Evolutionary conservation across 2,797 vertebrate genomes (phyloP), one percentile per base, ranked within the genome.

Genomic region (Nyctalus aviator): DNA sequence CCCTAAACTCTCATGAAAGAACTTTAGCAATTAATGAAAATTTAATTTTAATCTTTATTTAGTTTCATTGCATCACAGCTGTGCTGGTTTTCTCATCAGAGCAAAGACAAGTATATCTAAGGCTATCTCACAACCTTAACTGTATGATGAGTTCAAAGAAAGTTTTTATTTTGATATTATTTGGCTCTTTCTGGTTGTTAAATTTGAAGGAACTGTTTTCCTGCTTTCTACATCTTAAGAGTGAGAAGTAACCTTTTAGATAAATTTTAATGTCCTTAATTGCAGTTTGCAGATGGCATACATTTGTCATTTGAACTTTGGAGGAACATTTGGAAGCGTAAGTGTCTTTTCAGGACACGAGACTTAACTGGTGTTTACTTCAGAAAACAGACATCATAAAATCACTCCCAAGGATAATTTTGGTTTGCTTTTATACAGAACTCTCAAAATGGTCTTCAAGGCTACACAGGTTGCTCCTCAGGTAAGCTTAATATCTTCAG

Each of bases 241-340:
- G 62, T 25, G 37, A 93, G 92, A 95, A 94, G 73, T 96, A 95
- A 97, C 91, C 93, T 95, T 97, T 96, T 90, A 88, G 93, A 94
- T 94, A 90, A 93, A 94, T 94, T 96, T 97, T 95, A 92, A 94
- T 94, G 95, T 92, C 86, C 94, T 96, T 96, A 97, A 96, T 96
- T 96, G 66, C 66, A 93, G 85, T 93, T 93, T 94, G 83, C 96
- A 96, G 94, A 97, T 97, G 96, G 93, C 78, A 76, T 93, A 85
- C 90, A 95, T 95, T 94, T 97, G 92, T 97, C 93, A 96, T 92
- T 96, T 97, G 96, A 96, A 96, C 96, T 96, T 96, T 95, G 93
- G 75, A 92, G 89, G 75, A 96, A 96, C 94, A 96, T 97, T 97
- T 95, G 91, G 94, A 94, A 77, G 78, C 84, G 88, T 95, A 82